Conservation (phyloP, 2,113 vertebrate genomes). For the Amblyopsis rosae region DNA sequence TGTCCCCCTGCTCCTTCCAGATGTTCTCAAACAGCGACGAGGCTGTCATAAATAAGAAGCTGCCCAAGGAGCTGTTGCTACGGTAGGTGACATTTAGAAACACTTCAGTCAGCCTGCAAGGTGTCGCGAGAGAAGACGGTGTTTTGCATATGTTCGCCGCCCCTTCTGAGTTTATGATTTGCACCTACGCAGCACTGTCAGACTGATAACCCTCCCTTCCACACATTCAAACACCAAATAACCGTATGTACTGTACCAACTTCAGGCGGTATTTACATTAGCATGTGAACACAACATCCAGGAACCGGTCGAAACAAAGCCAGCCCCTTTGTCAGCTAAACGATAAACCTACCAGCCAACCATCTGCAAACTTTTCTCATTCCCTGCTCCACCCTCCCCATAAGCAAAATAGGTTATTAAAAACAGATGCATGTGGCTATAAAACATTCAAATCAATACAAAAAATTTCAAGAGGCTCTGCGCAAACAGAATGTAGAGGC, state of each 20-base stretch:
- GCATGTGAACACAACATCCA: no score
- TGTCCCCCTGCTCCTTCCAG: slow-evolving; percentile 70
- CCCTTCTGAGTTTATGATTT: no score
- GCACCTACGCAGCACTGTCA: no score
- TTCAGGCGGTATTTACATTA: no score
- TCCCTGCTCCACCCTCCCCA: slow-evolving; percentile 9
- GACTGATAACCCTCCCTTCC: no score
- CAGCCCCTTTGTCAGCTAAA: no score
- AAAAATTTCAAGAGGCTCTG: slow-evolving; percentile 22
- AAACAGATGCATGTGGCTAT: slow-evolving; percentile 43
- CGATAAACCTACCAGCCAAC: no score
- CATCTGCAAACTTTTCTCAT: no score
- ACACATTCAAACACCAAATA: no score
- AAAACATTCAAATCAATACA: slow-evolving; percentile 61
- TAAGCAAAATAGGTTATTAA: slow-evolving; percentile 48
- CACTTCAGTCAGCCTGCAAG: slow-evolving; percentile 10
- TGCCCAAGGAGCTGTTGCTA: slow-evolving; percentile 95
- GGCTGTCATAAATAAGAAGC: slow-evolving; percentile 97
- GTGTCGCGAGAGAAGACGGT: background rate
- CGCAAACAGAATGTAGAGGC: slow-evolving; percentile 63
- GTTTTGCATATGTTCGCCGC: no score
- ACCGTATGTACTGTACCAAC: no score
- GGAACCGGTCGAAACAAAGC: no score
- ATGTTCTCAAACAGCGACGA: slow-evolving; percentile 99
- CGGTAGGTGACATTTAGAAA: slow-evolving; percentile 76